These are phyloP conservation scores for Puntigrus tetrazona DNA, from an alignment of 2,113 vertebrate species.

Conservation along the genomic window DNA sequence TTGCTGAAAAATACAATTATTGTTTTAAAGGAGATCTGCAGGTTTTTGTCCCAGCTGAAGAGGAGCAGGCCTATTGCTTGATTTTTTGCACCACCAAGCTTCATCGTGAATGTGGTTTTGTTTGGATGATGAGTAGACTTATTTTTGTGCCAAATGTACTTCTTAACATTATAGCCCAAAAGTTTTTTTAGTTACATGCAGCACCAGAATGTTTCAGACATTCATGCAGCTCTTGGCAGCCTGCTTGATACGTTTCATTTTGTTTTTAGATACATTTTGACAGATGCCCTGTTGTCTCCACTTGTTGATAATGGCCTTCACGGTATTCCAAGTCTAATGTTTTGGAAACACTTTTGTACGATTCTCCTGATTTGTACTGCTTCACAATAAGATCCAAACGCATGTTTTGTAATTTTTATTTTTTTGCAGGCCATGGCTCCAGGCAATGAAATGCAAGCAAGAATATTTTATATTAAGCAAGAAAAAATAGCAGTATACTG, in stretches of 20 bases:
- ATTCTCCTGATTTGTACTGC: neutral
- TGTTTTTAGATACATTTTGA: neutral
- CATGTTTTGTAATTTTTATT: neutral
- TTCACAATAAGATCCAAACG: neutral
- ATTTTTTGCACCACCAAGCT: neutral
- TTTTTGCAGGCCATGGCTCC: neutral
- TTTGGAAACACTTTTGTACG: neutral
- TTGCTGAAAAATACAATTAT: neutral
- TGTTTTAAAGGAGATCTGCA: neutral
- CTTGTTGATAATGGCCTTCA: neutral
- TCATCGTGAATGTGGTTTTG: neutral
- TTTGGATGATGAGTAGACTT: neutral
- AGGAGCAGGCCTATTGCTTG: neutral
- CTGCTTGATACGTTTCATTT: neutral
- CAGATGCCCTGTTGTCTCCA: neutral
- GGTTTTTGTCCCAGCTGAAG: neutral
- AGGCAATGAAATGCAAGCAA: too few species aligned
- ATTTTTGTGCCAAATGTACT: neutral
- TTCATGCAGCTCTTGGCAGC: neutral
- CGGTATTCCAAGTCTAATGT: neutral
- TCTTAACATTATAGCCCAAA: neutral
- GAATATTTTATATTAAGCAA: too few species aligned
- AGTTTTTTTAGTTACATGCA: too few species aligned
- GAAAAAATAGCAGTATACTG: too few species aligned
- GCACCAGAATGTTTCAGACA: neutral